Evolutionary conservation across 2,888 invertebrate genomes (phyloP).

Genomic region (Diabrotica balteata): DNA sequence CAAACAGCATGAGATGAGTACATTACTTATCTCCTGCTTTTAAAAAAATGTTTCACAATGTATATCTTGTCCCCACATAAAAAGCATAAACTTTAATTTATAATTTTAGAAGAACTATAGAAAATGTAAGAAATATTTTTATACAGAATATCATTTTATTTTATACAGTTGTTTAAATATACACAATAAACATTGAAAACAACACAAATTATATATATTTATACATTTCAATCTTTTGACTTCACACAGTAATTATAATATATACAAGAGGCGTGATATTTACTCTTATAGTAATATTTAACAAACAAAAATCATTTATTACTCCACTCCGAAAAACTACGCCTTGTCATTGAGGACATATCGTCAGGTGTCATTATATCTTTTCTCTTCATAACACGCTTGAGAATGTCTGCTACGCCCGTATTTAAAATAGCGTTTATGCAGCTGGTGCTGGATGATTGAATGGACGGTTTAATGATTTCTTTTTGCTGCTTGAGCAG

Average conservation of each 20-base stretch:
- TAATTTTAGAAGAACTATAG: too few relatives aligned
- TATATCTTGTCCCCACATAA: too few relatives aligned
- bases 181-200: too few relatives aligned
- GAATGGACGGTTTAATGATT: conserved; percentile 45
- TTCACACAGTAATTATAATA: conserved; percentile 27
- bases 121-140: too few relatives aligned
- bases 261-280: conserved; percentile 38
- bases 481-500: conserved; percentile 48
- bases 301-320: conserved; percentile 40
- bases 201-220: too few relatives aligned
- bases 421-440: conserved; percentile 58
- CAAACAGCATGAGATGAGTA: too few relatives aligned
- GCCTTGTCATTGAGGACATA: conserved; percentile 45
- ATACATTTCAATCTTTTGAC: background rate
- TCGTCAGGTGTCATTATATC: conserved; percentile 54
- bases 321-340: conserved; percentile 57
- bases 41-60: too few relatives aligned
- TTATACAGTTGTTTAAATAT: too few relatives aligned
- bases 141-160: too few relatives aligned
- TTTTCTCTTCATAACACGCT: conserved; percentile 57
- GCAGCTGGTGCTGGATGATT: conserved; percentile 56
- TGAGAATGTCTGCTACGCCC: conserved; percentile 58
- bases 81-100: too few relatives aligned
- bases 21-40: too few relatives aligned
- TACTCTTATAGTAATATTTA: conserved; percentile 38